Evolutionary conservation across 1,140 invertebrate species (phyloP), one percentile per base, ranked within the genome.

Genomic region (Berghia stephanieae): DNA sequence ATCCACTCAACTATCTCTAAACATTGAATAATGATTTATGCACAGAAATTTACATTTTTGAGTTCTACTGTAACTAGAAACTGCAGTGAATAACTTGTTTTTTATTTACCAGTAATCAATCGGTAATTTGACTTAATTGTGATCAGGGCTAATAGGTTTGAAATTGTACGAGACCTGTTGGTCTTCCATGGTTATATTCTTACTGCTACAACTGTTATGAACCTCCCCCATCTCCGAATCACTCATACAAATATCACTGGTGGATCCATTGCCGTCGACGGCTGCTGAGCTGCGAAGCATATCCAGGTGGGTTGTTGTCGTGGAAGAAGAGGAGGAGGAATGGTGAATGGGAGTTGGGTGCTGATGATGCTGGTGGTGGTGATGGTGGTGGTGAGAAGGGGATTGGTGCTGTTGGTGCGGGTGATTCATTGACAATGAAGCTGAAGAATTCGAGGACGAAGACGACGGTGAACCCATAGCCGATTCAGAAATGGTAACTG

Each of bases 301-400:
- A 5, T 76, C 79, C 21, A 85, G 80, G 66, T 84, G 81, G 3
- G 83, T 81, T 38, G 80, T 81, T 60, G 84, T 83, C 42, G 83
- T 84, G 75, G 82, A 84, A 72, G 84, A 83, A 63, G 84, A 83
- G 84, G 78, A 84, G 84, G 79, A 86, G 84, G 46, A 83, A 82
- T 42, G 83, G 69, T 44, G 81, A 79, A 43, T 82, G 79, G 21
- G 72, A 43, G 16, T 80, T 69, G n/a, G 76, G 68, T 70, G 86
- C 82, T 81, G 83, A 18, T 78, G 69, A n/a, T 77, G 68, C n/a
- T 60, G 24, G 34, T 43, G 46, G 8, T 67, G 42, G 43, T 68
- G 71, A 18, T 16, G 16, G 46, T 77, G 67, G 46, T 66, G 73
- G 34, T 75, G 57, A 16, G 42, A 46, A 34, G 31, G 68, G 8